phyloP scores from a whole-genome alignment of 2,797 vertebrate genomes.

The Mormyrus hasselquistii region DNA sequence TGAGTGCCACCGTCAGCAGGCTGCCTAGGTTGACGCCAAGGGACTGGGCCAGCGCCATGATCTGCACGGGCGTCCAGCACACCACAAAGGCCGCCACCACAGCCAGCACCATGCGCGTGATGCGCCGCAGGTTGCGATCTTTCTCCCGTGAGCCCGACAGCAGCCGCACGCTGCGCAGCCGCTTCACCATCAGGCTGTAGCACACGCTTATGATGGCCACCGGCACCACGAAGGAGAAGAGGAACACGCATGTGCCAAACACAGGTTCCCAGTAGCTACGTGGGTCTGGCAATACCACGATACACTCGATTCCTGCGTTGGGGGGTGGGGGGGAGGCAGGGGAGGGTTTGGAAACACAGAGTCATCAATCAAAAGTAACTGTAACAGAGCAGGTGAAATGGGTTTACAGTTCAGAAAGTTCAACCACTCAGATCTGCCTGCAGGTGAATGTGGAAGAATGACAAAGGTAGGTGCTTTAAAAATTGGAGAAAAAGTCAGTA shows the following conservation, averaged over 20 bases:
- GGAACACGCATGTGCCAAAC: constrained; percentile 70
- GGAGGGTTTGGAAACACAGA: not conserved
- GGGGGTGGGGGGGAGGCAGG: not conserved
- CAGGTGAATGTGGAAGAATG: not conserved
- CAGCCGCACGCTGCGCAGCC: constrained; percentile 68
- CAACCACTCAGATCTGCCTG: not conserved
- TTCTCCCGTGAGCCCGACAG: constrained; percentile 77
- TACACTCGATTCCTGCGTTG: constrained; percentile 69
- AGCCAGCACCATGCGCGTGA: constrained; percentile 73
- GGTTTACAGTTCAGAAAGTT: not conserved
- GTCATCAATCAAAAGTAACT: not conserved
- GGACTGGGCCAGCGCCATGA: constrained; percentile 71
- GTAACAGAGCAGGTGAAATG: not conserved
- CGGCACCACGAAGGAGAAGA: constrained; percentile 76
- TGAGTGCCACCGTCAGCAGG: constrained; percentile 58
- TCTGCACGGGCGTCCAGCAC: constrained; percentile 79
- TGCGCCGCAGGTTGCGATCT: constrained; percentile 72
- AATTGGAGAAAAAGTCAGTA: not conserved
- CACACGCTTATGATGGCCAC: constrained; percentile 74
- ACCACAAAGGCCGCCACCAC: constrained; percentile 77
- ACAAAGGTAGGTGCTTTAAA: not conserved
- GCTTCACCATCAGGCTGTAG: constrained; percentile 74
- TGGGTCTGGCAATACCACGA: constrained; percentile 69
- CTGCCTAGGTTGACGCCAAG: constrained; percentile 62
- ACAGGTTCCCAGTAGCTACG: constrained; percentile 71